Evolutionary conservation across 2,888 invertebrate genomes (phyloP).

Genomic region (Harmothoe impar): DNA sequence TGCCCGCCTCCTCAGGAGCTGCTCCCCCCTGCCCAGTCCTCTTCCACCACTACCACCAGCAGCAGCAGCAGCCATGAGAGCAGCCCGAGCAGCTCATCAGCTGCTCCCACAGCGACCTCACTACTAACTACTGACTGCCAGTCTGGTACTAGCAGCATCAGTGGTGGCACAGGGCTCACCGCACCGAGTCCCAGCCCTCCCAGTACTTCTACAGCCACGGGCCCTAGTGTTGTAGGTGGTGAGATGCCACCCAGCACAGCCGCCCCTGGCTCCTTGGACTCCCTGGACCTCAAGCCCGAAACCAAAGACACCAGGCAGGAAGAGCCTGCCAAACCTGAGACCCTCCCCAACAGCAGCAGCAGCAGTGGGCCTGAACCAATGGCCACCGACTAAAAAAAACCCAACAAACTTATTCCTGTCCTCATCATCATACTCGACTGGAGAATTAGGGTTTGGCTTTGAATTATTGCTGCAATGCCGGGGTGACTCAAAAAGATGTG

Average conservation of each 20-base stretch:
- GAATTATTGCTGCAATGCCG: neutral
- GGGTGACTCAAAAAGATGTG: neutral
- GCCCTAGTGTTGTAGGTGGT: neutral
- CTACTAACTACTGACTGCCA: conserved; percentile 4
- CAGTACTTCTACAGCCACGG: neutral
- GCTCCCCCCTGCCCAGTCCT: conserved; percentile 14
- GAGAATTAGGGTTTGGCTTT: neutral
- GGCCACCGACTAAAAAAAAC: conserved; percentile 25
- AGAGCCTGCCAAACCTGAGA: neutral
- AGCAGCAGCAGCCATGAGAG: conserved; percentile 8
- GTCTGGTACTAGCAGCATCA: conserved; percentile 19
- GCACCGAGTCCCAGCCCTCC: neutral
- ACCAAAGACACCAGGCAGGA: conserved; percentile 10
- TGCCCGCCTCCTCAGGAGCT: neutral
- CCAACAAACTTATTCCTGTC: neutral
- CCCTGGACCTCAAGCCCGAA: neutral
- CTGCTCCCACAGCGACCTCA: conserved; percentile 40
- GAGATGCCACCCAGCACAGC: neutral
- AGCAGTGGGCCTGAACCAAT: conserved; percentile 27
- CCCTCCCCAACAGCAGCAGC: neutral
- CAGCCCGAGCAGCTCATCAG: conserved; percentile 25
- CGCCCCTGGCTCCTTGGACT: neutral
- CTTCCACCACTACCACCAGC: neutral
- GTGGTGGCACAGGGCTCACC: neutral
- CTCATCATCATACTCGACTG: neutral